Evolutionary conservation across 2,888 invertebrate species (phyloP), one percentile per base, ranked within the genome.

Genomic region (Meghimatium bilineatum): DNA sequence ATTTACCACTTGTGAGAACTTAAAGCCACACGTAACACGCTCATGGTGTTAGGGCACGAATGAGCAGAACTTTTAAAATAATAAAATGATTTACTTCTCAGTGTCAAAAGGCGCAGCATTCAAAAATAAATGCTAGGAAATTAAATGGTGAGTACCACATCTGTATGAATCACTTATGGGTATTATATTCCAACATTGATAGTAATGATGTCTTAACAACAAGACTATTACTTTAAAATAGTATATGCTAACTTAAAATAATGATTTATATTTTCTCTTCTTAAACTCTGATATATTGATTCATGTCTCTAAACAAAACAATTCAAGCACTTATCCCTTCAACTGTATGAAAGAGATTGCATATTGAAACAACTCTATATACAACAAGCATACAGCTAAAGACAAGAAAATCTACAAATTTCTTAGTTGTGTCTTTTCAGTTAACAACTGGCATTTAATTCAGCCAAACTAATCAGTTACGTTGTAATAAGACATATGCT

Each of bases 321-420:
- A 44, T 29, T 72, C 72, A 72, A 72, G 71, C 71, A 72, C 72
- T 72, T 49, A 72, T 72, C 17, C 17, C 20, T n/a, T 72, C 29
- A 69, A 34, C 12, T 72, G 14, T 17, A 29, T 72, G n/a, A 44
- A 44, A 12, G 8, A n/a, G 44, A 72, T 14, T 49, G n/a, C 29
- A 72, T 72, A 72, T 29, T 72, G 72, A 72, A 72, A 72, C 72
- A 72, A 72, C 72, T 72, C 72, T 72, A 38, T 12, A 69, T 38
- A 34, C 12, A 5, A 20, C 3, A 38, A n/a, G n/a, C 34, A 12
- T 36, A 38, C 5, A 44, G 44, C 44, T 44, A 44, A 5, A 44
- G 44, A 44, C 44, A 44, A 44, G 44, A 8, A 12, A 44, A 44
- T 44, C 12, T 44, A 44, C 5, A 44, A 44, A 44, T 44, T 44